phyloP scores from a whole-genome alignment of 2,797 vertebrate genomes.

The Cuculus canorus region DNA sequence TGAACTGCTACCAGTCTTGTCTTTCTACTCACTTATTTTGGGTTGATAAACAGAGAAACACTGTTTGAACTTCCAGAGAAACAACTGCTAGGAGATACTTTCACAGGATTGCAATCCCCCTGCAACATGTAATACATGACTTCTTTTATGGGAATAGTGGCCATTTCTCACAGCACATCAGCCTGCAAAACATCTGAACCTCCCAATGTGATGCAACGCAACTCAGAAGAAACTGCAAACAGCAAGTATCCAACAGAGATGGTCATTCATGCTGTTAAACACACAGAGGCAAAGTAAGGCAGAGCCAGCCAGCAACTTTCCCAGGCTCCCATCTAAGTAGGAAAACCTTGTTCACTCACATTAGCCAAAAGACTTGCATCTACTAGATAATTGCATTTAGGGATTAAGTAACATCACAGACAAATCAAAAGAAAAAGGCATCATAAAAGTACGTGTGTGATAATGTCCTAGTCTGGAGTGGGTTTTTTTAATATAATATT shows the following conservation, averaged over 20 bases:
- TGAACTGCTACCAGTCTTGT: neutral
- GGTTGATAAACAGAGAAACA: neutral
- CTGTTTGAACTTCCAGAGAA: neutral
- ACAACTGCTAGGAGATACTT: neutral
- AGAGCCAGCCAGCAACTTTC: neutral
- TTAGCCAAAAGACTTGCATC: neutral
- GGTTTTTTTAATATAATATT: neutral
- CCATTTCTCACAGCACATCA: neutral
- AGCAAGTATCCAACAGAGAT: neutral
- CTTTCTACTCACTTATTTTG: neutral
- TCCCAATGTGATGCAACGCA: neutral
- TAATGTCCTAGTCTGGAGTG: neutral
- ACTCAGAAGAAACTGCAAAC: neutral
- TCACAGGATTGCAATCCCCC: neutral
- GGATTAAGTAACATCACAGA: neutral
- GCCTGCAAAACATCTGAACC: neutral
- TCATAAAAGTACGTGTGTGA: neutral
- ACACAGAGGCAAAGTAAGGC: neutral
- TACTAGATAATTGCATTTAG: neutral
- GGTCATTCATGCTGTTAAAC: rapidly evolving
- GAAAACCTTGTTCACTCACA: neutral
- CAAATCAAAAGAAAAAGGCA: neutral
- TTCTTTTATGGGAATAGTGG: neutral
- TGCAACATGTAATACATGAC: neutral
- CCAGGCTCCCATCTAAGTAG: neutral